Conservation (phyloP, 2,113 vertebrate genomes). For the Dendropsophus ebraccatus region DNA sequence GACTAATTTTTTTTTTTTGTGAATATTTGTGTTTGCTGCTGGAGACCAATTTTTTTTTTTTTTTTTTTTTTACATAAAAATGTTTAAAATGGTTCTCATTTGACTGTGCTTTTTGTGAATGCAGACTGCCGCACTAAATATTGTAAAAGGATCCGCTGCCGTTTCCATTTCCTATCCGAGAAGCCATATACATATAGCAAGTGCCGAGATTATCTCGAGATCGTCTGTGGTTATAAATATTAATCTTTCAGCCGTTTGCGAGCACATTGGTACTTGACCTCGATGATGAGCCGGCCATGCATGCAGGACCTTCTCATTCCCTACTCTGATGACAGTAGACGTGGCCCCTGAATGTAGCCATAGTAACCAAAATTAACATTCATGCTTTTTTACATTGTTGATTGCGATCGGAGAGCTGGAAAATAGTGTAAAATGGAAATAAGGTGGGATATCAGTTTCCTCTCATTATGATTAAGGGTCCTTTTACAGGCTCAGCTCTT, state of each 20-base stretch:
- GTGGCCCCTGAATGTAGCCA: not conserved
- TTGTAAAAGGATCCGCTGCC: not conserved
- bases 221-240: too few relatives aligned
- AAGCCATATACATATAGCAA: not conserved
- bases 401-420: too few relatives aligned
- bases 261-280: too few relatives aligned
- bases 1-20: not conserved
- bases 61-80: not conserved
- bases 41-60: not conserved
- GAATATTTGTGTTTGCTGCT: slow-evolving; percentile 12
- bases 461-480: too few relatives aligned
- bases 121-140: not conserved
- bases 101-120: not conserved
- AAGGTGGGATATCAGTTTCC: too few relatives aligned
- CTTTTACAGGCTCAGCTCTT: too few relatives aligned
- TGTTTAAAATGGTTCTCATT: slow-evolving; percentile 16
- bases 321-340: not conserved
- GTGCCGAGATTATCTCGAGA: not conserved
- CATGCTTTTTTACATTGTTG: not conserved
- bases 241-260: too few relatives aligned
- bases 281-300: not conserved
- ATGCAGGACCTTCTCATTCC: not conserved
- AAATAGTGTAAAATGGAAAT: too few relatives aligned
- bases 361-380: not conserved
- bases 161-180: not conserved